Base-by-base conservation (phyloP, 2,797 vertebrate species). In the Tapirus indicus region DNA sequence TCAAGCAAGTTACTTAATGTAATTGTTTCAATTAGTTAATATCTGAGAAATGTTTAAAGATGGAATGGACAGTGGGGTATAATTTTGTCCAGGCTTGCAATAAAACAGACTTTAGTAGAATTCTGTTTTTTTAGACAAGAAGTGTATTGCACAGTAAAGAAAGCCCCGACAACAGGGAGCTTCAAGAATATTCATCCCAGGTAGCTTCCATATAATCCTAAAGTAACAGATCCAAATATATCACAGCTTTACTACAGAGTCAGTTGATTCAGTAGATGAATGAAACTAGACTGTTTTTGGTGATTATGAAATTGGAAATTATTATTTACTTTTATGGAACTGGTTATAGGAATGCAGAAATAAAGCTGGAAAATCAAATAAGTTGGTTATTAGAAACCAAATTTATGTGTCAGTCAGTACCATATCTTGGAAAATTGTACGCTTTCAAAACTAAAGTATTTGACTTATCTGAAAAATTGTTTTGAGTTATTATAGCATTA, bases 1-100 rank as follows among this genome's bases (percentile, higher is more conserved):
- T 91, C 29, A 95, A 91, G 69, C 18, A 95, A 86, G 27, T 90
- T 74, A 74, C 29, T 75, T 79, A 77, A 69, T 92, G 6, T 25
- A 90, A 78, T 88, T 83, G 14, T 49, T 83, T 90, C 69, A 69
- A 56, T 89, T 79, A 83, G 38, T 89, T 91, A 72, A 66, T 54
- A 47, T 90, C 84, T 90, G 38, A 80, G 11, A 79, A 41, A 49
- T 78, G 21, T 64, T 71, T 74, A 82, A 54, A 84, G 64, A 72
- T 89, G 66, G 41, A 82, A n/a, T 74, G 32, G 6, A 75, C 18
- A 69, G 35, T 92, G 29, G 0, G 2, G 29, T 69, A 23, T 74
- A 49, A 88, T 93, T 95, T 68, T 60, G 82, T 92, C 13, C 29
- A 88, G 58, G 23, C 6, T 3, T n/a, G 29, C 21, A 75, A 14